phyloP scores from a whole-genome alignment of 2,797 vertebrate genomes.

The Babyrousa celebensis region DNA sequence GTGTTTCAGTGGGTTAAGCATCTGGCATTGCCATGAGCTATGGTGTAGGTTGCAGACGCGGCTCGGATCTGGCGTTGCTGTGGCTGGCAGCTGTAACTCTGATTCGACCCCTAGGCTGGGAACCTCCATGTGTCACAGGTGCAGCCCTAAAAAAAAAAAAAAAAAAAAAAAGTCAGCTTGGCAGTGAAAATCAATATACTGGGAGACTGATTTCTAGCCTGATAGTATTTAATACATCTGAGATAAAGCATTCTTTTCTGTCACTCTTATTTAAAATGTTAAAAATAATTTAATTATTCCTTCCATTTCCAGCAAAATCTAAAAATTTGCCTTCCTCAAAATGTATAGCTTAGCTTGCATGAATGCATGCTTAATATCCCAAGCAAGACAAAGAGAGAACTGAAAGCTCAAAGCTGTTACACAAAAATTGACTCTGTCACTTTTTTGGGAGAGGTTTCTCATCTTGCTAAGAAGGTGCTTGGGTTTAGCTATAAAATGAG shows the following conservation, averaged over 20 bases:
- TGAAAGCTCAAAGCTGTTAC: conserved; percentile 53
- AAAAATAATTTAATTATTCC: conserved; percentile 34
- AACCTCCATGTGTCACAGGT: no score
- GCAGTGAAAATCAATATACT: neutral
- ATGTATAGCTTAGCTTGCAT: conserved; percentile 1
- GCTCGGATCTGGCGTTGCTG: no score
- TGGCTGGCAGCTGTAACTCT: no score
- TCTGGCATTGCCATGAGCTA: no score
- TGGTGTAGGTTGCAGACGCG: no score
- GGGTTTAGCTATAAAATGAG: neutral
- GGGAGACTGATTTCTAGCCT: neutral
- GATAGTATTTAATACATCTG: conserved; percentile 8
- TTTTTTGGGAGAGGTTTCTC: neutral
- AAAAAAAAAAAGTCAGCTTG: neutral
- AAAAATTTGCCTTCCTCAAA: conserved; percentile 37
- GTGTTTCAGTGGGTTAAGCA: neutral
- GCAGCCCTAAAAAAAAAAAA: no score
- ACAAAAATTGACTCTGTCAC: neutral
- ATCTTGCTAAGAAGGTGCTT: neutral
- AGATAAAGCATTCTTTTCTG: conserved; percentile 7
- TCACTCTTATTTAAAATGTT: neutral
- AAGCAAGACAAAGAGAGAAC: conserved; percentile 40
- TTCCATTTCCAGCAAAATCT: conserved; percentile 43
- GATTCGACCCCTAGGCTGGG: no score
- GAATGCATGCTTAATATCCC: neutral